Conservation (phyloP, 2,113 vertebrate species). For the Typhlomys cinereus region DNA sequence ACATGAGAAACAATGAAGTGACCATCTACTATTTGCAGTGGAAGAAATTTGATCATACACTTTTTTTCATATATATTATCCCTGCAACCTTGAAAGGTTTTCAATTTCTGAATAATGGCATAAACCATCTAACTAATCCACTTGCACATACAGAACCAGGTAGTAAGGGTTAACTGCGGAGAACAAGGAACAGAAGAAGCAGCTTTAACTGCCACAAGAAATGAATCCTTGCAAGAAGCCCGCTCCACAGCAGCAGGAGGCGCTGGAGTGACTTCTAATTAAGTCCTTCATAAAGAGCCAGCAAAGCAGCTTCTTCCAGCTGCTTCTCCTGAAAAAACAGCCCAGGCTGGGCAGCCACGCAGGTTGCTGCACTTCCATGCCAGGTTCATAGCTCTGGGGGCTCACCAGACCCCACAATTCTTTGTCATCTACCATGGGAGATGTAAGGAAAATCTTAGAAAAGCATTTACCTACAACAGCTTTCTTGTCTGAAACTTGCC, state of each 20-base stretch:
- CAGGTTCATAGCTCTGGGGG: neutral
- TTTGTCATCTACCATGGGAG: neutral
- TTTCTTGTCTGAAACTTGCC: slow-evolving; percentile 37
- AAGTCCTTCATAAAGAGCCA: slow-evolving; percentile 64
- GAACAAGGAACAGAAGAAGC: slow-evolving; percentile 60
- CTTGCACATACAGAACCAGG: slow-evolving; percentile 43
- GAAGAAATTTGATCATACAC: slow-evolving; percentile 28
- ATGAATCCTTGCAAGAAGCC: neutral
- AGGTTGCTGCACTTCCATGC: neutral
- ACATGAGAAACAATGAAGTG: slow-evolving; percentile 56
- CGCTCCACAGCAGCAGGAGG: slow-evolving; percentile 67
- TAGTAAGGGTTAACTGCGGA: slow-evolving; percentile 60
- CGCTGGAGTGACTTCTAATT: slow-evolving; percentile 59
- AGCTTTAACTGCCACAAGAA: slow-evolving; percentile 55
- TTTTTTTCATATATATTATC: slow-evolving; percentile 16
- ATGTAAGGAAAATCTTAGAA: slow-evolving; percentile 38
- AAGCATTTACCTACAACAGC: neutral
- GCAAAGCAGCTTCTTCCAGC: slow-evolving; percentile 41
- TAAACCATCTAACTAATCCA: neutral
- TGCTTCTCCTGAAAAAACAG: slow-evolving; percentile 50
- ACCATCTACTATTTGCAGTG: slow-evolving; percentile 35
- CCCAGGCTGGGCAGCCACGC: neutral
- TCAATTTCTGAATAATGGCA: neutral
- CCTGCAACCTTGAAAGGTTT: neutral
- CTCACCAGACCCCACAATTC: neutral